Evolutionary conservation across 1,140 invertebrate species (phyloP), one percentile per base, ranked within the genome.

Genomic region (Drosophila orosa): DNA sequence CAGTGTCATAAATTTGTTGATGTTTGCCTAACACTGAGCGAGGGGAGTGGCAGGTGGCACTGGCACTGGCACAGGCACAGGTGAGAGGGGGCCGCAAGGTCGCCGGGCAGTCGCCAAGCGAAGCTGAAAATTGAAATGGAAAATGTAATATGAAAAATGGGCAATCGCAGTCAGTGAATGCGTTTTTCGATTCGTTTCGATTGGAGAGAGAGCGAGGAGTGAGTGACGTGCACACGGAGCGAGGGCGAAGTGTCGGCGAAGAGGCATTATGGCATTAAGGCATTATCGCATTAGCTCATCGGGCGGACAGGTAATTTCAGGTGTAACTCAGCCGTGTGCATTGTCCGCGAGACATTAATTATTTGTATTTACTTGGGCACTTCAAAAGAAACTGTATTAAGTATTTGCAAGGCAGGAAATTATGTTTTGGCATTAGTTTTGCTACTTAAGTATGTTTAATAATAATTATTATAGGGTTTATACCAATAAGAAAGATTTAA

Each of bases 1-100:
- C 42, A 74, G 69, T 74, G 72, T 74, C 72, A 74, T 74, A 74
- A 74, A 74, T 74, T 74, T 74, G 72, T 74, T 74, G 71, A 74
- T 74, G 72, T 74, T 74, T 74, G 72, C 35, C 71, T 62, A 74
- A 74, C 58, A 74, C 66, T 25, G 25, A 39, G 25, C 17, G 5
- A 10, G 58, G 54, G 44, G 22, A 10, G 12, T 29, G 35, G n/a
- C 29, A 17, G 22, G 37, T 17, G 56, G 44, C 22, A 10, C 19
- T 15, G 27, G 15, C 7, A 10, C 24, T 9, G 19, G 15, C 15
- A 22, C n/a, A 39, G 19, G 15, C 15, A 22, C n/a, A 39, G 65
- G 44, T 40, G 22, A 17, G 59, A 7, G 13, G 22, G 44, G 40
- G 17, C 39, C 19, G 42, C 67, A 69, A 71, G 67, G 65, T 71